These are phyloP conservation scores for Hanleya hanleyi DNA, from an alignment of 2,888 invertebrate genomes.

Conservation along the genomic window DNA sequence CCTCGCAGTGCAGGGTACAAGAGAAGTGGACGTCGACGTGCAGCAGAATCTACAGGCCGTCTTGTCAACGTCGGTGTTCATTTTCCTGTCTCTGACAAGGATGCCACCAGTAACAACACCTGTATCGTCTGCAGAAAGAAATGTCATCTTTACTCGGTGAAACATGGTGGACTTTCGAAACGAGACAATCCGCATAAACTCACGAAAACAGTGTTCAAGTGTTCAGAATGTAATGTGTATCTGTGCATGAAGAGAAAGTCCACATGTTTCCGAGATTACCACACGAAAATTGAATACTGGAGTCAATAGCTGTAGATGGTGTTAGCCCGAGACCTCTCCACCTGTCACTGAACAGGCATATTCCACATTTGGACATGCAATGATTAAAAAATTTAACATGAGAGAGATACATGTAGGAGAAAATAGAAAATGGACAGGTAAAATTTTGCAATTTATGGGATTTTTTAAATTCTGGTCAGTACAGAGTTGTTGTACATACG, in stretches of 20 bases:
- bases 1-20: neutral
- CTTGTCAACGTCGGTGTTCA: neutral
- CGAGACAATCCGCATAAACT: neutral
- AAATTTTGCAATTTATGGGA: no score
- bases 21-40: neutral
- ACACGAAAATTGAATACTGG: constrained; percentile 10
- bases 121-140: neutral
- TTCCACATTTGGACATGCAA: no score
- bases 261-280: neutral
- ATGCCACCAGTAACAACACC: neutral
- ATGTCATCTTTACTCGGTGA: neutral
- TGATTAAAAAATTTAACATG: no score
- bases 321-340: no score
- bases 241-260: constrained; percentile 3
- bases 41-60: neutral
- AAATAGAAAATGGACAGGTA: no score
- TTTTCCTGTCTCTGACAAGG: neutral
- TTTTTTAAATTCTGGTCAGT: no score
- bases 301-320: no score
- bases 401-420: no score
- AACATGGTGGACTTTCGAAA: neutral
- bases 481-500: no score
- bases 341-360: no score
- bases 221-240: neutral
- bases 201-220: neutral